A percentile compares a stretch with the other conserved stretches of the same genome.
Evolutionary conservation across 2,797 vertebrate species (phyloP).

Genomic region (Poeciliopsis gracilis): DNA sequence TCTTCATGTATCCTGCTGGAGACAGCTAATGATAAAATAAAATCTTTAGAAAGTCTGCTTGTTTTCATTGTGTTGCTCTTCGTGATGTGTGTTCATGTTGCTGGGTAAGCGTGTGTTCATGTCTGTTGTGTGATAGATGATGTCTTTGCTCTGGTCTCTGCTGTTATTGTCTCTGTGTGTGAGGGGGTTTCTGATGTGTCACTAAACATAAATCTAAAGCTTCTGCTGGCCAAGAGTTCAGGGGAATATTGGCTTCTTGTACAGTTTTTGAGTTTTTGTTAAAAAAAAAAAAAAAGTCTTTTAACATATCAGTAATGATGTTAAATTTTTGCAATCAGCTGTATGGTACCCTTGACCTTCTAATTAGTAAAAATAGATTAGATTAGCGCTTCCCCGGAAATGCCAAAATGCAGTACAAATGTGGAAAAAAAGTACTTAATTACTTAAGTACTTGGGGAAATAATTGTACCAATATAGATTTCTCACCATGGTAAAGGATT

Average conservation of each 20-base stretch:
- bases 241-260: slow-evolving; percentile 27
- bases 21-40: slow-evolving; percentile 9
- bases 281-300: slow-evolving; percentile 25
- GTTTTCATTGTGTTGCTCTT: slow-evolving; percentile 34
- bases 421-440: slow-evolving; percentile 9
- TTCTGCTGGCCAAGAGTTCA: slow-evolving; percentile 24
- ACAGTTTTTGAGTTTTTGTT: slow-evolving; percentile 9
- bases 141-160: slow-evolving; percentile 58
- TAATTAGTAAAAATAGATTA: neutral
- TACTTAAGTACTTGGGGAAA: slow-evolving; percentile 18
- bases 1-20: neutral
- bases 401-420: slow-evolving; percentile 9
- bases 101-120: slow-evolving; percentile 27
- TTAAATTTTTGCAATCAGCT: neutral
- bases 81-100: slow-evolving; percentile 1
- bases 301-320: slow-evolving; percentile 20
- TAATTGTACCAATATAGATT: slow-evolving; percentile 56
- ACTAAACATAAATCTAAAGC: slow-evolving; percentile 42
- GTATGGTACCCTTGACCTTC: neutral
- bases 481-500: slow-evolving; percentile 24
- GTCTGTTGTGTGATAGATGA: slow-evolving; percentile 63
- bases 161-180: slow-evolving; percentile 36
- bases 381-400: slow-evolving; percentile 6
- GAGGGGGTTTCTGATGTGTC: slow-evolving; percentile 29
- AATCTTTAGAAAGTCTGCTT: slow-evolving; percentile 12